A percentile compares a stretch with the other conserved stretches of the same genome.
phyloP scores from a whole-genome alignment of 1,140 invertebrate genomes.

The Drosophila ohnishii region DNA sequence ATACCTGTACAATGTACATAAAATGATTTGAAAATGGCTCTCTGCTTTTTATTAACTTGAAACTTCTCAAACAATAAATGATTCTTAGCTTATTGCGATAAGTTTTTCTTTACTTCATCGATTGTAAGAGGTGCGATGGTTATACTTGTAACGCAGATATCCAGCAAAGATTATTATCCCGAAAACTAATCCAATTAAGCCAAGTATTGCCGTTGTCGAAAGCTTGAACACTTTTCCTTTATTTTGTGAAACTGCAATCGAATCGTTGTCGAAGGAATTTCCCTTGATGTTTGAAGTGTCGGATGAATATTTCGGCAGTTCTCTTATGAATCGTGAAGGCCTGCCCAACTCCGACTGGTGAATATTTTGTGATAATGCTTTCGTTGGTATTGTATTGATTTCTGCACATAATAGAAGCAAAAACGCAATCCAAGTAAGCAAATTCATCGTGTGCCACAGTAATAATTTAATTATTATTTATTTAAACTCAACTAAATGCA shows the following conservation, averaged over 20 bases:
- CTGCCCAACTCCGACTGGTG: neutral
- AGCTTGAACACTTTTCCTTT: neutral
- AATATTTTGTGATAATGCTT: neutral
- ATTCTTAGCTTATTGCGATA: too few species aligned
- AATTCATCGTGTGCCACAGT: neutral
- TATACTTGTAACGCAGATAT: conserved; percentile 9
- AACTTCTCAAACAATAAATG: neutral
- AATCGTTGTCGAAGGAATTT: neutral
- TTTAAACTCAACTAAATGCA: neutral
- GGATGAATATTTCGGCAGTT: neutral
- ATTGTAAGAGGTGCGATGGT: conserved; percentile 6
- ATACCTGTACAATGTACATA: conserved; percentile 13
- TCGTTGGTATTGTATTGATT: neutral
- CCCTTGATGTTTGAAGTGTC: neutral
- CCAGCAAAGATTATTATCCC: neutral
- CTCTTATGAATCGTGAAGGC: too few species aligned
- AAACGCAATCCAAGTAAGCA: neutral
- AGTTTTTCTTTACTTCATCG: neutral
- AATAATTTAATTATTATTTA: neutral
- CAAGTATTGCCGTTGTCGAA: neutral
- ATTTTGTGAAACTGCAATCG: neutral
- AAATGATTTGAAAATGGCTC: neutral
- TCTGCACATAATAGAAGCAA: neutral
- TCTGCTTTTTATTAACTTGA: neutral
- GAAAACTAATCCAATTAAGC: neutral